Evolutionary conservation across 2,797 vertebrate genomes (phyloP).

Genomic region (Pangasius djambal): DNA sequence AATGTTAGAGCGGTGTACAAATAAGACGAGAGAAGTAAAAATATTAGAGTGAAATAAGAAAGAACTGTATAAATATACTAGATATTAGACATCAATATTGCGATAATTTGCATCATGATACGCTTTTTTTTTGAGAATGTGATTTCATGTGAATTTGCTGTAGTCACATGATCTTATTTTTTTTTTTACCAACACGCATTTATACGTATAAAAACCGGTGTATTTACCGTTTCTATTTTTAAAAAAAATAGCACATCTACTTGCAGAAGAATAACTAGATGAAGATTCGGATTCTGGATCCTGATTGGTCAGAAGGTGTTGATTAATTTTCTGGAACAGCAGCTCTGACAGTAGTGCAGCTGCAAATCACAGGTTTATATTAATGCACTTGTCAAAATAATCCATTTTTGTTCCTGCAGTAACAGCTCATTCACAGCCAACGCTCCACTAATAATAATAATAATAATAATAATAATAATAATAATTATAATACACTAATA

Average conservation of each 20-base stretch:
- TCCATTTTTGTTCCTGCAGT: neutral
- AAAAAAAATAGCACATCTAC: neutral
- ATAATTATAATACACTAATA: too few species aligned
- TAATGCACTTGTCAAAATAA: too few species aligned
- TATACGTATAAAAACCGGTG: neutral
- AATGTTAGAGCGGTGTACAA: neutral
- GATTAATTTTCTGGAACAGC: neutral
- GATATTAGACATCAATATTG: too few species aligned
- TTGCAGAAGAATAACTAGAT: too few species aligned
- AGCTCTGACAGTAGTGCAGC: neutral
- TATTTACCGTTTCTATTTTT: neutral
- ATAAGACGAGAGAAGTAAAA: neutral
- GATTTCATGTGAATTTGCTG: too few species aligned
- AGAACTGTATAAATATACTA: too few species aligned
- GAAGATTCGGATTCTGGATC: too few species aligned
- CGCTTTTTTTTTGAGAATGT: neutral
- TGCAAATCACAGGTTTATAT: neutral
- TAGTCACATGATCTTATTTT: too few species aligned
- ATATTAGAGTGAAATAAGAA: neutral
- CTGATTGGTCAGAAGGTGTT: neutral
- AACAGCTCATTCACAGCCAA: neutral
- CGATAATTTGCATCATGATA: neutral
- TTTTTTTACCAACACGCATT: neutral
- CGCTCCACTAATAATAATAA: too few species aligned
- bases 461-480: too few species aligned